Conservation (phyloP, 2,888 invertebrate species). For the Tiphia femorata region DNA sequence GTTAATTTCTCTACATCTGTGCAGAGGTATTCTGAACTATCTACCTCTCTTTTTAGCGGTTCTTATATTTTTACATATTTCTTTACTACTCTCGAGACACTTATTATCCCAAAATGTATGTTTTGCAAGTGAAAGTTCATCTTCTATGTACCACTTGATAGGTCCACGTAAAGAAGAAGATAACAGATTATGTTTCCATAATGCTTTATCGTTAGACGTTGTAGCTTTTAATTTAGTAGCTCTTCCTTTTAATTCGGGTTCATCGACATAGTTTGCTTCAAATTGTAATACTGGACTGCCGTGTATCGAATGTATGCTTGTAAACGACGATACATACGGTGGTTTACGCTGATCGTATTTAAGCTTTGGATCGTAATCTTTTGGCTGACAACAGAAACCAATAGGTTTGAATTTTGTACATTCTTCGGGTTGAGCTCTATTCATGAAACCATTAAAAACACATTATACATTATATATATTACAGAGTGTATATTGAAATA, state of each 20-base stretch:
- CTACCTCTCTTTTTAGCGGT: no score
- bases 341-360: slow-evolving; percentile 31
- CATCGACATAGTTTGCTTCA: slow-evolving; percentile 14
- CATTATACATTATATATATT: no score
- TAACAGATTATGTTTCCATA: no score
- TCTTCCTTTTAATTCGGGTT: no score
- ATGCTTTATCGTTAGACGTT: background rate
- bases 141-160: slow-evolving; percentile 35
- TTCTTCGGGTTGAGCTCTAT: no score
- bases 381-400: slow-evolving; percentile 41
- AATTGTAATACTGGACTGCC: slow-evolving; percentile 44
- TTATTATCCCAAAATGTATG: slow-evolving; percentile 27
- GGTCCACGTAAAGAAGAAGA: background rate
- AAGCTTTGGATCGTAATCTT: slow-evolving; percentile 28
- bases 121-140: slow-evolving; percentile 36
- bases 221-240: no score
- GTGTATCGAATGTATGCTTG: slow-evolving; percentile 17
- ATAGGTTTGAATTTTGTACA: slow-evolving; percentile 27
- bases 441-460: no score
- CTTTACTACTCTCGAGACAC: slow-evolving; percentile 12
- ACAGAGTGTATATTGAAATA: no score
- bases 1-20: no score
- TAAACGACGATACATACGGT: slow-evolving; percentile 24
- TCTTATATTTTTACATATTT: slow-evolving; percentile 19
- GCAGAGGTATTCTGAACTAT: background rate